Evolutionary conservation across 1,140 invertebrate genomes (phyloP).

Genomic region (Scaptodrosophila lebanonensis): DNA sequence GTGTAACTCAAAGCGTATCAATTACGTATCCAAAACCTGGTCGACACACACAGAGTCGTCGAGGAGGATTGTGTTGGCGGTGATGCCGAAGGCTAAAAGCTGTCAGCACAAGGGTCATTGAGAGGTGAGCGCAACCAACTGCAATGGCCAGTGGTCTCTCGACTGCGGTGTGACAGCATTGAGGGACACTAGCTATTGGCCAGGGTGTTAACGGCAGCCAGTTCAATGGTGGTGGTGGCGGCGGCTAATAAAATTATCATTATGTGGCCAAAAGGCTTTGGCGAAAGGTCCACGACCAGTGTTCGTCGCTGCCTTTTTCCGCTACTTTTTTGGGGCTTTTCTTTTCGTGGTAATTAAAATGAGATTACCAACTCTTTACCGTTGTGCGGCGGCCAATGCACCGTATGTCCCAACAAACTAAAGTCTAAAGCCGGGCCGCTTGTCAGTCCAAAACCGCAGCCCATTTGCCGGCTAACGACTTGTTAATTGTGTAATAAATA

Average conservation of each 20-base stretch:
- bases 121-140: too few species aligned
- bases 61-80: too few species aligned
- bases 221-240: not conserved
- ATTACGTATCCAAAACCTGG: not conserved
- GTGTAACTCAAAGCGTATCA: conserved; percentile 12
- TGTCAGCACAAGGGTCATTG: conserved; percentile 1
- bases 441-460: not conserved
- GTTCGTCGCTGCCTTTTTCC: conserved; percentile 14
- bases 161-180: not conserved
- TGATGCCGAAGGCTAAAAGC: conserved; percentile 1
- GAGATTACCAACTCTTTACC: conserved; percentile 48
- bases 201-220: not conserved
- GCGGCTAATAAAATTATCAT: conserved; percentile 44
- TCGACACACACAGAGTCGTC: not conserved
- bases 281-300: too few species aligned
- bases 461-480: conserved; percentile 46
- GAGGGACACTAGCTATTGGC: not conserved
- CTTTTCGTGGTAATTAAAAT: conserved; percentile 58
- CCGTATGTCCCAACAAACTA: conserved; percentile 28
- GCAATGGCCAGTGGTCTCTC: too few species aligned
- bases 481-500: conserved; percentile 74
- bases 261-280: conserved; percentile 6
- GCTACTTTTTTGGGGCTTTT: conserved; percentile 8
- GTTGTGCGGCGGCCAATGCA: conserved; percentile 31
- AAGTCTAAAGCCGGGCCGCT: conserved; percentile 17